phyloP scores from a whole-genome alignment of 2,113 vertebrate genomes.

The Beaufortia kweichowensis region DNA sequence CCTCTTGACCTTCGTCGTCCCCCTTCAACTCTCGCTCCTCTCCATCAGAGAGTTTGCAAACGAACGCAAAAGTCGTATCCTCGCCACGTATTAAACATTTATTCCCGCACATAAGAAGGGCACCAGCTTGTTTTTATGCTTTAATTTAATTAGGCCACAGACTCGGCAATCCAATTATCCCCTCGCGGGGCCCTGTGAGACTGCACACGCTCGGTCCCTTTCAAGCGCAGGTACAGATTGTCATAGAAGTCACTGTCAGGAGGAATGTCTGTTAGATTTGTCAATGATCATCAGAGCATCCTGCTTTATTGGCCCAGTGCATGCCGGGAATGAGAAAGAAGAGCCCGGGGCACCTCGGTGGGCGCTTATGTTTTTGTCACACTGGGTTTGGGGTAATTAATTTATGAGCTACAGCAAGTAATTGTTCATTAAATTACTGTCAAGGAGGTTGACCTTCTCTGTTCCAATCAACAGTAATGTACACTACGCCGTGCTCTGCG shows the following conservation, averaged over 20 bases:
- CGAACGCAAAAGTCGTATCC: slow-evolving; percentile 10
- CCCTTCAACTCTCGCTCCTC: slow-evolving; percentile 22
- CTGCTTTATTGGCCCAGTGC: slow-evolving; percentile 57
- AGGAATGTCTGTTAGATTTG: slow-evolving; percentile 39
- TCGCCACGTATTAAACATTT: slow-evolving; percentile 36
- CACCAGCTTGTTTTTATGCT: slow-evolving; percentile 32
- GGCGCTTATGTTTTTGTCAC: slow-evolving; percentile 62
- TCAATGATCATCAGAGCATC: slow-evolving; percentile 53
- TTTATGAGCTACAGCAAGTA: slow-evolving; percentile 52
- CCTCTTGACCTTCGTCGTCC: slow-evolving; percentile 29
- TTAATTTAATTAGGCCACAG: slow-evolving; percentile 54
- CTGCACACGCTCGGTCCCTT: background rate
- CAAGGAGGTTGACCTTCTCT: slow-evolving; percentile 47
- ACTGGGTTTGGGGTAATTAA: slow-evolving; percentile 59
- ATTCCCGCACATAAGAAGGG: slow-evolving; percentile 30
- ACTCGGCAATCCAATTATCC: slow-evolving; percentile 50
- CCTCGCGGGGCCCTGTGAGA: slow-evolving; percentile 18
- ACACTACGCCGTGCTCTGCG: background rate
- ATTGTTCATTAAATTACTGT: slow-evolving; percentile 50
- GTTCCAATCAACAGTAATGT: slow-evolving; percentile 31
- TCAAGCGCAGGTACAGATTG: slow-evolving; percentile 25
- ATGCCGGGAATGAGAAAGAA: slow-evolving; percentile 55
- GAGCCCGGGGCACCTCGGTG: slow-evolving; percentile 50
- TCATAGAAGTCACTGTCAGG: slow-evolving; percentile 40
- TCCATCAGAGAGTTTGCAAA: slow-evolving; percentile 12